Base-by-base conservation (phyloP, 1,140 invertebrate genomes). In the Pollicipes pollicipes region DNA sequence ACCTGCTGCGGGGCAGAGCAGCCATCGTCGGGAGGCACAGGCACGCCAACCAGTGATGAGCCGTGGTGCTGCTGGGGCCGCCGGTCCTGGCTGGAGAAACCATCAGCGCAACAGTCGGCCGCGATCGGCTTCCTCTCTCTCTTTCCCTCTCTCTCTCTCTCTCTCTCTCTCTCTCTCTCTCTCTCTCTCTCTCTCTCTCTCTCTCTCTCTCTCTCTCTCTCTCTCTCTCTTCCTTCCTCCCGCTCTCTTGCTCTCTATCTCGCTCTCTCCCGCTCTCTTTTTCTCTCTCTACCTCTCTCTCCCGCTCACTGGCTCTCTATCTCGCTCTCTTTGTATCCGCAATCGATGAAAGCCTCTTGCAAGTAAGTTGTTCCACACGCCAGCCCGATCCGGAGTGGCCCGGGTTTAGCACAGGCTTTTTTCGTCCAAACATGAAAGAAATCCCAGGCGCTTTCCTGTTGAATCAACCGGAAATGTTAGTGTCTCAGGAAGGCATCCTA, bases 201-300 rank as follows among this genome's bases (percentile, higher is more conserved):
- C 32, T 68, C 32, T 35, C 32, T 68, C 32, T 68, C 32, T 68
- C 67, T 68, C 32, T 35, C 67, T 68, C 32, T 35, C 67, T 68
- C 32, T 68, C 67, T 68, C 32, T 68, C 32, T 68, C 6, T 21
- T 24, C 24, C 21, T 21, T 24, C 26, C 32, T 68, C 67, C 26
- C 32, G 13, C 32, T 35, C 35, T 70, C n/a, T 66, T 6, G 45
- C 30, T 70, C 35, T 70, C 69, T 70, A 24, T 27, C 30, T 70
- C n/a, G 45, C 69, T 66, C 35, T 26, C 31, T 69, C 31, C 30
- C 8, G n/a, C 31, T 32, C 69, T 69, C 31, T 32, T 26, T 69
- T 26, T 32, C 69, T 69, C 31, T 32, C 31, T 69, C 31, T 32
- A 26, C 30, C 31, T 32, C 69, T 69, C 31, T 37, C 16, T 66